Conservation (phyloP, 2,888 invertebrate species). For the Shargacucullia verbasci region DNA sequence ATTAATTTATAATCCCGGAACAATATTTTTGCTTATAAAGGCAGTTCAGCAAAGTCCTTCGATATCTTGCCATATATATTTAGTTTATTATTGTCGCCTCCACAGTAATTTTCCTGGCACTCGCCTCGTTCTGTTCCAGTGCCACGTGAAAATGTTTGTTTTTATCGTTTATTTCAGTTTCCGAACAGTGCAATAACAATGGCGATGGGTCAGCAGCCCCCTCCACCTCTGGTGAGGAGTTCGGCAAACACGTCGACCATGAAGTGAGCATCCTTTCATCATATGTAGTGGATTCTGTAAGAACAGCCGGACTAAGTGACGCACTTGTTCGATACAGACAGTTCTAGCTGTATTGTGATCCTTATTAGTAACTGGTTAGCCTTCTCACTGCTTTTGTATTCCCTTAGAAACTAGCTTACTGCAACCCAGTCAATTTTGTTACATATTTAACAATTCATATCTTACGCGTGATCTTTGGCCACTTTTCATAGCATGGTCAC, state of each 20-base stretch:
- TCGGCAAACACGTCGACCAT: constrained; percentile 86
- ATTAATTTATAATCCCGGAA: constrained; percentile 1
- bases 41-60: constrained; percentile 6
- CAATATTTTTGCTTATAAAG: constrained; percentile 1
- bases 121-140: constrained; percentile 33
- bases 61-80: constrained; percentile 38
- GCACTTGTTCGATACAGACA: neutral
- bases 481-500: too few species aligned
- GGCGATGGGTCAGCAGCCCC: constrained; percentile 88
- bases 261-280: constrained; percentile 82
- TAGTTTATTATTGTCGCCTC: constrained; percentile 41
- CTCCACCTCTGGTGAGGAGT: constrained; percentile 89
- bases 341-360: constrained; percentile 4
- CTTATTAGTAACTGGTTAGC: constrained; percentile 22
- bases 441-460: too few species aligned
- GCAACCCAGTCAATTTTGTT: constrained; percentile 5
- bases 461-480: too few species aligned
- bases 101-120: constrained; percentile 19
- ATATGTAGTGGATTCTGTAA: constrained; percentile 52
- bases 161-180: constrained; percentile 84
- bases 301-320: constrained; percentile 48
- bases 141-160: constrained; percentile 68
- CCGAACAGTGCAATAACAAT: constrained; percentile 87
- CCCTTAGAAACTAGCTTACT: constrained; percentile 5
- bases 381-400: constrained; percentile 25